These are phyloP conservation scores for Ephydatia muelleri DNA, from an alignment of 37 sponge, comb jelly and placozoan genomes.

Conservation along the genomic window DNA sequence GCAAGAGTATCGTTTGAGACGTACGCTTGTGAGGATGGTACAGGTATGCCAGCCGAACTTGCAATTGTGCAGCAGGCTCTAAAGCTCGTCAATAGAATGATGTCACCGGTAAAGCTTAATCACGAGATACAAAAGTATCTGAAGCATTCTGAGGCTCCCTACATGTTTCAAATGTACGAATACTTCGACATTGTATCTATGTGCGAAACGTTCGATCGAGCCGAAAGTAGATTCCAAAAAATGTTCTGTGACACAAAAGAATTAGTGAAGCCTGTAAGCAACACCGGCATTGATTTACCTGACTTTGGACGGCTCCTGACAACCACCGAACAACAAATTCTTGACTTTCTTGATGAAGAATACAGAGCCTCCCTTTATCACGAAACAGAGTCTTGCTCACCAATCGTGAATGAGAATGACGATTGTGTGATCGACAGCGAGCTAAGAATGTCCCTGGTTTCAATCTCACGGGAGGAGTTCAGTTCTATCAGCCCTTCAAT, in stretches of 20 bases:
- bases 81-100: conserved; percentile 39
- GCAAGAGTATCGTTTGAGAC: conserved; percentile 51
- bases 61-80: conserved; percentile 35
- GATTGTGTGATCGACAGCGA: conserved; percentile 3
- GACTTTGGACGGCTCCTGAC: conserved; percentile 35
- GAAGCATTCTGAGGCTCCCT: conserved; percentile 23
- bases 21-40: conserved; percentile 41
- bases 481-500: conserved; percentile 23
- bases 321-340: conserved; percentile 34
- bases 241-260: neutral
- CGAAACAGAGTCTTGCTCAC: neutral
- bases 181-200: conserved; percentile 45
- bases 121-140: conserved; percentile 24
- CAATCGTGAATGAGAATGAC: neutral
- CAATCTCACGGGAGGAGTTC: neutral
- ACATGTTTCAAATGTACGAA: conserved; percentile 59
- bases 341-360: conserved; percentile 34
- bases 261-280: conserved; percentile 9
- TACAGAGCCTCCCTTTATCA: conserved; percentile 38
- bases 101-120: conserved; percentile 36
- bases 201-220: conserved; percentile 14
- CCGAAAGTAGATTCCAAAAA: conserved; percentile 6
- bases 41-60: conserved; percentile 30
- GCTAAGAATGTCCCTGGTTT: neutral
- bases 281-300: neutral